phyloP scores from a whole-genome alignment of 2,113 vertebrate species.

The Isurus oxyrinchus region DNA sequence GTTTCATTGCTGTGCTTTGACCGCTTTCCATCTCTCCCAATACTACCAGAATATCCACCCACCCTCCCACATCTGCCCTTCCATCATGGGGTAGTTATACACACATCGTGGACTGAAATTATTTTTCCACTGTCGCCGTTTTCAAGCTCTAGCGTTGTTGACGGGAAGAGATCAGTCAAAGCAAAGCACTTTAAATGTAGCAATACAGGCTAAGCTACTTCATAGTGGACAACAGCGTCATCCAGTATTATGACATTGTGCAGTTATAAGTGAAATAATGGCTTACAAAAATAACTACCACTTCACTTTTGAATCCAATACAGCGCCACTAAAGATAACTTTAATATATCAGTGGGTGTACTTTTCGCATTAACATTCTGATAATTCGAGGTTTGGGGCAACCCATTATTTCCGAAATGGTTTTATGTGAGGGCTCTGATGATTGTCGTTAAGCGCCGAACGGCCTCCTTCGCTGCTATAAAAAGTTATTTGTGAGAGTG shows the following conservation, averaged over 20 bases:
- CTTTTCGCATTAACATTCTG: background rate
- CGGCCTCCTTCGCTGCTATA: too few relatives aligned
- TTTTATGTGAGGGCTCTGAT: background rate
- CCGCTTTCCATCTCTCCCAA: background rate
- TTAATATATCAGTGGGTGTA: background rate
- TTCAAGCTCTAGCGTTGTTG: background rate
- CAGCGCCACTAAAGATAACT: background rate
- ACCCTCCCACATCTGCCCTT: too few relatives aligned
- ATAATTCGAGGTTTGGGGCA: too few relatives aligned
- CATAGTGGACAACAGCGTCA: background rate
- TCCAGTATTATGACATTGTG: too few relatives aligned
- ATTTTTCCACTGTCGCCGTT: background rate
- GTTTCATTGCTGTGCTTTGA: background rate
- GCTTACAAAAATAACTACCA: background rate
- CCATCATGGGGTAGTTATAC: background rate
- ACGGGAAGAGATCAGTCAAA: background rate
- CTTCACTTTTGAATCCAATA: background rate
- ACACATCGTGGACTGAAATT: background rate
- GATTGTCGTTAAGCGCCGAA: background rate
- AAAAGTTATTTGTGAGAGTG: background rate
- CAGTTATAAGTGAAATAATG: background rate
- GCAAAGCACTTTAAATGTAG: background rate
- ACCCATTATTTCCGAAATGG: background rate
- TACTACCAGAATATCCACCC: background rate
- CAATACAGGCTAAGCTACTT: background rate